Percentiles rank a stretch among this genome's conserved stretches.
These are phyloP conservation scores for Lasioglossum albipes DNA, from an alignment of 1,140 invertebrate species.

Conservation along the genomic window DNA sequence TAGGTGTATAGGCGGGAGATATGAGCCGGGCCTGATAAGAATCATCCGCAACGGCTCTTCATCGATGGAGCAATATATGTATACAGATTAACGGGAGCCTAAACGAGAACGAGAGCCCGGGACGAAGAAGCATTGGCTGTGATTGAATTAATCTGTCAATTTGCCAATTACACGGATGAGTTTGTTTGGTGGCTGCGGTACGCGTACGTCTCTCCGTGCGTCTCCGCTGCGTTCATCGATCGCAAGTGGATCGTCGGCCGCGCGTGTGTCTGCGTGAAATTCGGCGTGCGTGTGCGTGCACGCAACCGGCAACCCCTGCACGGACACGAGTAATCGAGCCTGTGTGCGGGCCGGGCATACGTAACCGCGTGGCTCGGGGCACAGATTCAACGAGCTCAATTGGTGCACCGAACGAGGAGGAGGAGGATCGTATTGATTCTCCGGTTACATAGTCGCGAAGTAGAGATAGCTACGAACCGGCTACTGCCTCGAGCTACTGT, in stretches of 20 bases:
- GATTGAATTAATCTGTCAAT: conserved; percentile 80
- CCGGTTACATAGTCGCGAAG: conserved; percentile 64
- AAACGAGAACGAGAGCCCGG: conserved; percentile 42
- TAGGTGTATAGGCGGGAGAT: not conserved
- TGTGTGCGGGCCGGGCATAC: conserved; percentile 61
- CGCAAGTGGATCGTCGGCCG: conserved; percentile 65
- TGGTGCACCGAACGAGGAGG: conserved; percentile 69
- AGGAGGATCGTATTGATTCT: conserved; percentile 77
- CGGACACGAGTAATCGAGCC: conserved; percentile 27
- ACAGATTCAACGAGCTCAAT: conserved; percentile 81
- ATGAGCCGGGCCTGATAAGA: not conserved
- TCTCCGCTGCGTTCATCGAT: conserved; percentile 69
- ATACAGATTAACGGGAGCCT: conserved; percentile 44
- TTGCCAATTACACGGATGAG: conserved; percentile 79
- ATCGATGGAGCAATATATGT: conserved; percentile 31
- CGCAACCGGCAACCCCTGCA: conserved; percentile 4
- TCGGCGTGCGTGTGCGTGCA: conserved; percentile 31
- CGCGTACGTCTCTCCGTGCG: conserved; percentile 55
- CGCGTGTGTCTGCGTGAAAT: conserved; percentile 38
- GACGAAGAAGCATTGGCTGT: conserved; percentile 68
- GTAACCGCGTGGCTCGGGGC: conserved; percentile 77
- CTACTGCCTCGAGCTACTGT: conserved; percentile 46
- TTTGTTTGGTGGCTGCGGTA: conserved; percentile 76
- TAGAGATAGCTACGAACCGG: conserved; percentile 46
- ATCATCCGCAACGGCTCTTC: conserved; percentile 20